A percentile compares a stretch with the other conserved stretches of the same genome.
Evolutionary conservation across 2,888 invertebrate genomes (phyloP).

Genomic region (Eledone cirrhosa): DNA sequence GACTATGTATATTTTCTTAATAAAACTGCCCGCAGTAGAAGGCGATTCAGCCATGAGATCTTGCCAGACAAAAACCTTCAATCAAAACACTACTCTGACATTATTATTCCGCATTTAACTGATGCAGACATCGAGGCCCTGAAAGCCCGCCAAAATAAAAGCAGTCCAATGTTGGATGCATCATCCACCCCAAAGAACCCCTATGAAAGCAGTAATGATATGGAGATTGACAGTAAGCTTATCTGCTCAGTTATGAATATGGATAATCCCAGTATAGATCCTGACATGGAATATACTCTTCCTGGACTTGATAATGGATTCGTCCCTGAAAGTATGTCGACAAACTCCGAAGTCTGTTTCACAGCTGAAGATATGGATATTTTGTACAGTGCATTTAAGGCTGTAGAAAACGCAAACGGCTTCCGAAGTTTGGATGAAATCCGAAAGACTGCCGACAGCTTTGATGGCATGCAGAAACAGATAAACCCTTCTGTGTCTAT

Average conservation of each 20-base stretch:
- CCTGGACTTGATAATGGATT: slow-evolving; percentile 32
- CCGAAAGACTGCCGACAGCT: not conserved
- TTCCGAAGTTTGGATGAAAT: slow-evolving; percentile 1
- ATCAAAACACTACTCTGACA: slow-evolving; percentile 53
- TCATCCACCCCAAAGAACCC: not conserved
- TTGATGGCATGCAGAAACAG: not conserved
- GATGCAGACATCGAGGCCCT: slow-evolving; percentile 58
- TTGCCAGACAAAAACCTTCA: slow-evolving; percentile 45
- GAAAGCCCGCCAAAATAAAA: slow-evolving; percentile 31
- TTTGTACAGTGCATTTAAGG: slow-evolving; percentile 52
- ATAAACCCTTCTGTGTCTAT: not conserved
- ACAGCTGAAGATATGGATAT: slow-evolving; percentile 57
- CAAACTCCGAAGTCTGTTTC: slow-evolving; percentile 32
- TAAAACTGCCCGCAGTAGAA: slow-evolving; percentile 57
- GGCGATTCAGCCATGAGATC: slow-evolving; percentile 48
- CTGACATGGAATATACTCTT: not conserved
- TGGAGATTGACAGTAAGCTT: slow-evolving; percentile 55
- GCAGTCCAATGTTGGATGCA: not conserved
- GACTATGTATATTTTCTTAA: slow-evolving; percentile 66
- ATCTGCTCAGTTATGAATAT: slow-evolving; percentile 59
- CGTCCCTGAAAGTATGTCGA: slow-evolving; percentile 47
- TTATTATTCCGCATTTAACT: slow-evolving; percentile 57
- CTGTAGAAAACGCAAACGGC: slow-evolving; percentile 41
- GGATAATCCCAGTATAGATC: slow-evolving; percentile 42
- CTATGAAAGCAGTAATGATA: slow-evolving; percentile 19